Evolutionary conservation across 2,888 invertebrate genomes (phyloP).

Genomic region (Vanessa cardui): DNA sequence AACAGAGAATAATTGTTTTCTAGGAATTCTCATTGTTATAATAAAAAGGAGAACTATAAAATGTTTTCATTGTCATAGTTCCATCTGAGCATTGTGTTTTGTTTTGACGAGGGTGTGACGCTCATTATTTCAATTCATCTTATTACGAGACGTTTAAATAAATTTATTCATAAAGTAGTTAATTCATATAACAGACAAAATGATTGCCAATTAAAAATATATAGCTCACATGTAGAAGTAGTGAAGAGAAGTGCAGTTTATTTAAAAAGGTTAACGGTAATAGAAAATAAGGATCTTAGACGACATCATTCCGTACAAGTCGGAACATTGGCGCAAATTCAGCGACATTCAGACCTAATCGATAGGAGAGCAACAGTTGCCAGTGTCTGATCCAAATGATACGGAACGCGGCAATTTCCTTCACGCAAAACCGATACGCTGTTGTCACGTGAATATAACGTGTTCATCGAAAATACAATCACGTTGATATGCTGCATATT

Average conservation of each 20-base stretch:
- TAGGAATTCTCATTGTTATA: conserved; percentile 35
- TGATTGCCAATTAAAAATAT: background rate
- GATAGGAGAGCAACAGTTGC: conserved; percentile 37
- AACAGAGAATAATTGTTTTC: conserved; percentile 37
- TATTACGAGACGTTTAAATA: conserved; percentile 21
- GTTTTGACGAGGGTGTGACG: conserved; percentile 45
- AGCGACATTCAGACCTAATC: conserved; percentile 27
- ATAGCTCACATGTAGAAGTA: too few relatives aligned
- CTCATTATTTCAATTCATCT: conserved; percentile 41
- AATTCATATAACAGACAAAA: background rate
- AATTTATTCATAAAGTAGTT: conserved; percentile 44
- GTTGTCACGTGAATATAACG: conserved; percentile 21
- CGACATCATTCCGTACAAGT: conserved; percentile 7
- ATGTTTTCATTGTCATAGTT: conserved; percentile 61
- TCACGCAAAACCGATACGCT: conserved; percentile 37
- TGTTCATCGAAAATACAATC: conserved; percentile 1
- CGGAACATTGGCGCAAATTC: conserved; percentile 15
- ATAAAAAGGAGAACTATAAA: conserved; percentile 43
- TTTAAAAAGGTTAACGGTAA: background rate
- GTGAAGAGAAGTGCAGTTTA: background rate
- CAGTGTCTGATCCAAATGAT: conserved; percentile 36
- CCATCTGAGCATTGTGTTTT: conserved; percentile 48
- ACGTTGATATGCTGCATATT: background rate
- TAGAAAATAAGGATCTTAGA: conserved; percentile 1
- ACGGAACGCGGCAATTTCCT: conserved; percentile 40